A percentile compares a stretch with the other conserved stretches of the same genome.
Evolutionary conservation across 1,140 invertebrate species (phyloP).

Genomic region (Trachymyrmex septentrionalis): DNA sequence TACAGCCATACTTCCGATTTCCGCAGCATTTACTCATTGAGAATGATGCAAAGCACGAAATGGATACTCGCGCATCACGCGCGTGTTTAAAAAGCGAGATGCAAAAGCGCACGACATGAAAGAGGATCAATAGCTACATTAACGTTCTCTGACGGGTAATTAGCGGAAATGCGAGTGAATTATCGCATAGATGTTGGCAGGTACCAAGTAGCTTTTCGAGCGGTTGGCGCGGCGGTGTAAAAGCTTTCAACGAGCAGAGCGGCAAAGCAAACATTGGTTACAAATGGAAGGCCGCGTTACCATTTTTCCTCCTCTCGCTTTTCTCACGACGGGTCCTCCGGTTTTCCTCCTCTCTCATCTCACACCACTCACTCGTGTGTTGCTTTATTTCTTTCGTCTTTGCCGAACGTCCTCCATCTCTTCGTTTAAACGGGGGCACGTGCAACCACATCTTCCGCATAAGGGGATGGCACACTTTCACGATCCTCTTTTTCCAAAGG

Average conservation of each 20-base stretch:
- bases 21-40: conserved; percentile 17
- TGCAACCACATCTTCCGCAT: conserved; percentile 64
- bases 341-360: conserved; percentile 15
- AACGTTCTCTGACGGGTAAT: conserved; percentile 77
- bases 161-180: conserved; percentile 77
- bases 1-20: conserved; percentile 9
- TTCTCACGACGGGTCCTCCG: conserved; percentile 45
- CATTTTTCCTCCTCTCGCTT: conserved; percentile 63
- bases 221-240: conserved; percentile 70
- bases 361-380: conserved; percentile 14
- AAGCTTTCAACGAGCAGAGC: conserved; percentile 79
- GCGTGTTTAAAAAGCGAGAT: conserved; percentile 40
- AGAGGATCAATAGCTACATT: conserved; percentile 75
- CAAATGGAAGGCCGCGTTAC: conserved; percentile 76
- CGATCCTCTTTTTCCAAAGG: conserved; percentile 65
- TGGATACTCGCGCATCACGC: conserved; percentile 30
- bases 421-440: conserved; percentile 56
- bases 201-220: conserved; percentile 61
- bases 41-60: conserved; percentile 49
- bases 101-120: conserved; percentile 52
- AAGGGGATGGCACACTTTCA: conserved; percentile 68
- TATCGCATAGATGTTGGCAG: conserved; percentile 70
- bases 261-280: conserved; percentile 80
- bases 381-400: conserved; percentile 45
- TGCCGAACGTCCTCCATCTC: not conserved